Evolutionary conservation across 2,888 invertebrate genomes (phyloP).

Genomic region (Lottia scabra): DNA sequence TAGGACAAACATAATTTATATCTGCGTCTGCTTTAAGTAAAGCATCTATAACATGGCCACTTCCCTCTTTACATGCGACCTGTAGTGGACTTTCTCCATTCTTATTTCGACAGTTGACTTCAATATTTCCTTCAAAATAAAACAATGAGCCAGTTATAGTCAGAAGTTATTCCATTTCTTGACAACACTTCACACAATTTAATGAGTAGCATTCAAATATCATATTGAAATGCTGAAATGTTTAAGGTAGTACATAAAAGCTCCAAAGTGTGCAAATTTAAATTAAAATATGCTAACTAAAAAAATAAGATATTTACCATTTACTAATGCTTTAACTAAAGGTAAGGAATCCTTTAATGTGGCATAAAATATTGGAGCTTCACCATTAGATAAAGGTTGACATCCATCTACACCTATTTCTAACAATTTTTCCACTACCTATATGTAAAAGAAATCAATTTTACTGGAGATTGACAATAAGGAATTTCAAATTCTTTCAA

Average conservation of each 20-base stretch:
- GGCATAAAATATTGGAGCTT: slow-evolving; percentile 46
- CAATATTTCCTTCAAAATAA: slow-evolving; percentile 34
- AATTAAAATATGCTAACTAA: too few species aligned
- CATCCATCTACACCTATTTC: slow-evolving; percentile 41
- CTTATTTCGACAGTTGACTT: slow-evolving; percentile 34
- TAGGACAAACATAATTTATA: slow-evolving; percentile 37
- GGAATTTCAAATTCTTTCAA: too few species aligned
- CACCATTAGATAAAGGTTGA: slow-evolving; percentile 36
- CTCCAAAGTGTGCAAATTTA: too few species aligned
- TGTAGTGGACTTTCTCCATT: slow-evolving; percentile 45
- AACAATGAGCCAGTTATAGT: neutral
- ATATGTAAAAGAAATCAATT: slow-evolving; percentile 2
- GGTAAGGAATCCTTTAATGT: slow-evolving; percentile 35
- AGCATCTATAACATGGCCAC: slow-evolving; percentile 30
- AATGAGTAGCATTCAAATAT: too few species aligned
- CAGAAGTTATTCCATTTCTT: too few species aligned
- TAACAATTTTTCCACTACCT: slow-evolving; percentile 47
- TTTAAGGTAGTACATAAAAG: too few species aligned
- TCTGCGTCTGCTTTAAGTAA: slow-evolving; percentile 44
- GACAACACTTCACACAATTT: too few species aligned
- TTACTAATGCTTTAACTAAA: slow-evolving; percentile 36
- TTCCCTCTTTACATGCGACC: slow-evolving; percentile 43
- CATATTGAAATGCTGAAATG: too few species aligned
- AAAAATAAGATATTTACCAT: slow-evolving; percentile 36
- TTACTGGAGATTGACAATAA: neutral